These are phyloP conservation scores for Drosophila silvestris DNA, from an alignment of 2,888 invertebrate species.

Conservation along the genomic window DNA sequence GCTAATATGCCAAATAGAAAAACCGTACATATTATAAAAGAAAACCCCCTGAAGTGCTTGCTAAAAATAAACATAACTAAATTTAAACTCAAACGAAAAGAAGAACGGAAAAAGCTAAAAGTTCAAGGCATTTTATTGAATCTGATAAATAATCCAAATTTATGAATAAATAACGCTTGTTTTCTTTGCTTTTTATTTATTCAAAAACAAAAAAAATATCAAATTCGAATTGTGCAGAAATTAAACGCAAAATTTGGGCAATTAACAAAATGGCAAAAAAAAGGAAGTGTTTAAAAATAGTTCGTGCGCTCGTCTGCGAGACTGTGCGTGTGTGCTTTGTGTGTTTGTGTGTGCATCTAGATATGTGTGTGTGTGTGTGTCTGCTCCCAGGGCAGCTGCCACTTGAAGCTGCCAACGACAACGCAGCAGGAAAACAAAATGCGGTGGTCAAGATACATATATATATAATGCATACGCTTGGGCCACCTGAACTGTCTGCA, in stretches of 20 bases:
- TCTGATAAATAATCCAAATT: constrained; percentile 44
- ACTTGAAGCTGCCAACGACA: constrained; percentile 44
- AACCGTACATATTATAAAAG: constrained; percentile 18
- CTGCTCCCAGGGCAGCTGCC: constrained; percentile 71
- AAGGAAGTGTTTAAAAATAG: constrained; percentile 80
- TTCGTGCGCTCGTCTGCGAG: constrained; percentile 42
- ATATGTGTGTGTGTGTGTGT: constrained; percentile 25
- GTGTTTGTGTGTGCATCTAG: constrained; percentile 26
- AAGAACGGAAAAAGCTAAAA: constrained; percentile 38
- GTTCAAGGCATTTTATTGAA: constrained; percentile 53
- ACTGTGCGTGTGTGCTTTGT: constrained; percentile 22
- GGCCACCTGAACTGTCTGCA: neutral
- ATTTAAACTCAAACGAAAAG: constrained; percentile 50
- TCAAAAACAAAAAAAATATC: constrained; percentile 12
- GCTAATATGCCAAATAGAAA: constrained; percentile 21
- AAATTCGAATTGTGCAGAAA: constrained; percentile 43
- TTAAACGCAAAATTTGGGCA: constrained; percentile 55
- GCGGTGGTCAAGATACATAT: constrained; percentile 32
- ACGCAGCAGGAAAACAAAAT: constrained; percentile 14
- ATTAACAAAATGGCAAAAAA: constrained; percentile 52
- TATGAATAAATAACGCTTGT: constrained; percentile 25
- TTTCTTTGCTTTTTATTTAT: constrained; percentile 2
- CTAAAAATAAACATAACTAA: constrained; percentile 71
- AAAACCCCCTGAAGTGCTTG: constrained; percentile 48
- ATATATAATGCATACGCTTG: neutral